Conservation (phyloP, 2,888 invertebrate species). For the Azorinus chamasolen region DNA sequence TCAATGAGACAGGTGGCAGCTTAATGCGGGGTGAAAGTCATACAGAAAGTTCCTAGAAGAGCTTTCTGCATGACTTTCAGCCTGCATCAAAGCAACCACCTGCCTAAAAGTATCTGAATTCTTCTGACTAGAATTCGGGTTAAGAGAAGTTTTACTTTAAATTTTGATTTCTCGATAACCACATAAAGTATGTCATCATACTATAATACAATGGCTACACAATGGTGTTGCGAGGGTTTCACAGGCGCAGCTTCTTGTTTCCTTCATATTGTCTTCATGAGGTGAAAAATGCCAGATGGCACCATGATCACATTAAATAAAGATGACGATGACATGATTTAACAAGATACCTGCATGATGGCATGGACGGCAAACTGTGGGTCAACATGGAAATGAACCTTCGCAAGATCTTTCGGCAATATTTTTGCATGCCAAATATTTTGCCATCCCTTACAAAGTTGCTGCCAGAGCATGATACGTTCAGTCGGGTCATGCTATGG, state of each 20-base stretch:
- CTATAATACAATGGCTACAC: constrained; percentile 23
- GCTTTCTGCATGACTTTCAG: too few species aligned
- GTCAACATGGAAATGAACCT: constrained; percentile 26
- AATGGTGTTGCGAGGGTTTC: constrained; percentile 27
- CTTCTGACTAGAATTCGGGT: too few species aligned
- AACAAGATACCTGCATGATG: too few species aligned
- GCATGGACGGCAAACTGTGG: background rate
- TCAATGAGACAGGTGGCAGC: too few species aligned
- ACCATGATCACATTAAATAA: constrained; percentile 15
- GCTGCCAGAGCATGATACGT: too few species aligned
- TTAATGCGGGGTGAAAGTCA: too few species aligned
- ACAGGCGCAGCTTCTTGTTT: constrained; percentile 24
- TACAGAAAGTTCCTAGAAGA: too few species aligned
- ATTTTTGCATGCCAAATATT: constrained; percentile 10
- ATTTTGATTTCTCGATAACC: too few species aligned
- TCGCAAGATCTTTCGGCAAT: constrained; percentile 2
- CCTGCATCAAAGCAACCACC: too few species aligned
- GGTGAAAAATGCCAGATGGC: constrained; percentile 25
- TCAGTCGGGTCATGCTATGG: too few species aligned
- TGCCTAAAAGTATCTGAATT: too few species aligned
- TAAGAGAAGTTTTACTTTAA: too few species aligned
- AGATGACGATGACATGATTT: constrained; percentile 10
- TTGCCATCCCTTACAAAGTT: background rate
- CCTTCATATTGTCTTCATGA: constrained; percentile 40
- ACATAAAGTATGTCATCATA: constrained; percentile 26